Evolutionary conservation across 2,888 invertebrate species (phyloP), one percentile per base, ranked within the genome.

Genomic region (Epirrhoe alternata): DNA sequence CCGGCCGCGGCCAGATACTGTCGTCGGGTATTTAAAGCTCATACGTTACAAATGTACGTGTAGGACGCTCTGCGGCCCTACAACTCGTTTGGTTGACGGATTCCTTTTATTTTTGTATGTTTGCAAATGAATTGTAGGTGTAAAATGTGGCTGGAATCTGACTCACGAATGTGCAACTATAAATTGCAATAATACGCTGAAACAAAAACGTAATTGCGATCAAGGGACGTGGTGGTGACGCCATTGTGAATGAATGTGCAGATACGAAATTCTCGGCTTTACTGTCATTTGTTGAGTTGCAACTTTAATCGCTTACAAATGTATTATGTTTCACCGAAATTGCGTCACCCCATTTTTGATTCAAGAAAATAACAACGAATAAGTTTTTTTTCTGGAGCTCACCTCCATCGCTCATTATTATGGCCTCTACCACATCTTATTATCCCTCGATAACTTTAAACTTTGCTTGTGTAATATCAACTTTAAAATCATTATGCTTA

Each of bases 21-120:
- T 92, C 90, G 84, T 90, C 90, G 87, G 81, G 84, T 85, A 88
- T 90, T 90, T 90, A 90, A 91, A 86, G 87, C 86, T 85, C 87
- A 85, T 89, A 89, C 80, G 86, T 88, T 88, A 90, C 86, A 84
- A 86, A 87, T 88, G 88, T 86, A 86, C 82, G 85, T 88, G 89
- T 88, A 89, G 87, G 88, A 85, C 84, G 87, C 77, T 78, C 78
- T 64, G 56, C 61, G 77, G 75, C 71, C 66, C 74, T 78, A 76
- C 78, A 78, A 80, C 83, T 81, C 76, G 82, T 80, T 80, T 75
- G 70, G 75, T 80, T 82, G 83, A 81, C 82, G 74, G 78, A 78
- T 75, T 77, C 70, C 79, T 83, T 83, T 83, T 83, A 82, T 82
- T 89, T 89, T 88, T 83, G 85, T 79, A 78, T 84, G 83, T 82